Base-by-base conservation (phyloP, 1,140 invertebrate species). In the Limonius californicus region DNA sequence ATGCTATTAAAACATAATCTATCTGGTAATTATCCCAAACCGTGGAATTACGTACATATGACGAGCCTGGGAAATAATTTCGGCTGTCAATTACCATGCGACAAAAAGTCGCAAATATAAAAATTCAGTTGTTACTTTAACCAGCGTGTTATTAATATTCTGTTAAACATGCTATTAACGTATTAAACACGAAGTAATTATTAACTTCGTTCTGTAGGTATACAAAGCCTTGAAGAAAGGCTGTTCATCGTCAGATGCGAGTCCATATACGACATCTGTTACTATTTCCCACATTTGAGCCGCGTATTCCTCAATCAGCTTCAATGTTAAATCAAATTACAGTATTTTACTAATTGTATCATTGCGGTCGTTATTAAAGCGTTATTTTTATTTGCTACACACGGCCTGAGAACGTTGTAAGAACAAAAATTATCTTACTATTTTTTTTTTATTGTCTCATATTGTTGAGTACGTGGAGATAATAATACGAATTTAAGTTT, bases 301-400 rank as follows among this genome's bases (percentile, higher is more conserved):
- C 35, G 8, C 11, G 35, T 27, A 27, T 27, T 27, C 23, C 23
- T 39, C 35, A 12, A 39, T 39, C 16, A 50, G 16, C 19, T 21
- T 50, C 45, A 50, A 50, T 50, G 45, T 50, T 50, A 18, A 50
- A 50, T 50, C 19, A 50, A 50, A 50, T 50, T 50, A 50, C 45
- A 50, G 45, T 50, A 18, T 19, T 50, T 50, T 50, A 50, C 45
- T 50, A 19, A 50, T 19, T 50, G 16, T 50, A 21, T 18, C 45
- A 18, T 50, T 19, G 20, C 45, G 6, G 45, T 39, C n/a, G 15
- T 21, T 50, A 50, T 50, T 50, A 50, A 50, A 16, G 20, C 19
- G 16, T 7, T 50, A 50, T 50, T 39, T 39, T 39, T 39, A 39
- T n/a, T 50, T 19, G 14, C 19, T 50, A 14, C 45, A n/a, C n/a